These are phyloP conservation scores for Ophiothrix spiculata DNA, from an alignment of 35 echinoderm and acorn worm genomes.

Conservation along the genomic window DNA sequence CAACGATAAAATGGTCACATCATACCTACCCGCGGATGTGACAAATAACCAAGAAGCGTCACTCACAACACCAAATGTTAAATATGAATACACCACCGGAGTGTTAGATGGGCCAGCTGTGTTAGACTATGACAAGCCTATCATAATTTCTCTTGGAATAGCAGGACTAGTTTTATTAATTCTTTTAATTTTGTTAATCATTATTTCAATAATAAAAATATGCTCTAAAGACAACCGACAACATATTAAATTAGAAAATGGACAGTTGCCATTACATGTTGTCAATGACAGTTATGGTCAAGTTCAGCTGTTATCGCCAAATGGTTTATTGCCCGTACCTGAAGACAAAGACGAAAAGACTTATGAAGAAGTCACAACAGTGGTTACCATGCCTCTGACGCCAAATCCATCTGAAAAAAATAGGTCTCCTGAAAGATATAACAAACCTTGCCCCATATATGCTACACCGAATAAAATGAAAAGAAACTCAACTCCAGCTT, in stretches of 20 bases:
- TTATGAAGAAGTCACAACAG: not conserved
- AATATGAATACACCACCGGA: not conserved
- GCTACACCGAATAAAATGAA: not conserved
- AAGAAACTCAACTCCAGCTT: not conserved
- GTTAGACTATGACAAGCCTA: not conserved
- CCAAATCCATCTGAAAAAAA: not conserved
- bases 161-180: not conserved
- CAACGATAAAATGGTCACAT: no score
- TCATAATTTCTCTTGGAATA: slow-evolving; percentile 4
- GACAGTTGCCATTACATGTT: not conserved
- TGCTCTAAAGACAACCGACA: not conserved
- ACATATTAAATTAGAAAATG: not conserved
- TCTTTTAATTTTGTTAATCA: not conserved
- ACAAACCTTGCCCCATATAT: not conserved
- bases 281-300: slow-evolving; percentile 10
- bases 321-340: not conserved
- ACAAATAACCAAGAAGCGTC: not conserved
- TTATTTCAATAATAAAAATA: slow-evolving; percentile 4
- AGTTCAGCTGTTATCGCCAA: not conserved
- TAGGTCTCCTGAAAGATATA: not conserved
- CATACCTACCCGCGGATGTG: not conserved
- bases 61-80: not conserved
- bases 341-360: not conserved
- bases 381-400: not conserved
- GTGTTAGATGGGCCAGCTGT: not conserved